A percentile compares a stretch with the other conserved stretches of the same genome.
phyloP scores from a whole-genome alignment of 2,888 invertebrate species.

The Herminia tarsipennalis region DNA sequence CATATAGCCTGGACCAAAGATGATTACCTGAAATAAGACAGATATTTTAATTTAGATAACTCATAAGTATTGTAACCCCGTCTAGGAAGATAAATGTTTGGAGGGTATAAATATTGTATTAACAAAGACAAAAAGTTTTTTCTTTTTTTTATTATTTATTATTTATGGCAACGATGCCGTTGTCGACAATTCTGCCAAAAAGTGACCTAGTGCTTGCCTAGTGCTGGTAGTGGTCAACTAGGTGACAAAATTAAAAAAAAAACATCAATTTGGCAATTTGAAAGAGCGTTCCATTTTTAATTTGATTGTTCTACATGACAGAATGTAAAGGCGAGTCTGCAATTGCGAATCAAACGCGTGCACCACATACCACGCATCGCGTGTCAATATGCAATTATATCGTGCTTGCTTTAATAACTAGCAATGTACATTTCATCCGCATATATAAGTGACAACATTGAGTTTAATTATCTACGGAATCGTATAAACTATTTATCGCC shows the following conservation, averaged over 20 bases:
- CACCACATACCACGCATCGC: conserved; percentile 30
- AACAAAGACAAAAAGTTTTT: no score
- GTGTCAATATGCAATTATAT: conserved; percentile 33
- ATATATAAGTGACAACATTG: conserved; percentile 30
- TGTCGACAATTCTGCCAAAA: no score
- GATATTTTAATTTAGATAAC: no score
- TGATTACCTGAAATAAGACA: no score
- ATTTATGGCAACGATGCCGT: no score
- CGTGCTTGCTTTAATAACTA: conserved; percentile 21
- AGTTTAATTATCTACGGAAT: conserved; percentile 16
- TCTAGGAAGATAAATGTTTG: no score
- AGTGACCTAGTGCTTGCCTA: no score
- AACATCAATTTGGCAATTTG: neutral
- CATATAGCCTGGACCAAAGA: no score
- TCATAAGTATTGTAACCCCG: no score
- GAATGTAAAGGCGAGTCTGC: conserved; percentile 13
- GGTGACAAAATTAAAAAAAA: neutral
- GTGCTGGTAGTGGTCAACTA: neutral
- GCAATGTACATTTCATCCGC: conserved; percentile 23
- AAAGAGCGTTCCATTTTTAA: neutral
- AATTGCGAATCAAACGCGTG: conserved; percentile 27
- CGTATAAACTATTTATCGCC: no score
- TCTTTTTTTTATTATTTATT: no score
- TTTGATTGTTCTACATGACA: conserved; percentile 1
- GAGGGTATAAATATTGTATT: no score